phyloP scores from a whole-genome alignment of 2,113 vertebrate genomes.

The Heterotis niloticus region DNA sequence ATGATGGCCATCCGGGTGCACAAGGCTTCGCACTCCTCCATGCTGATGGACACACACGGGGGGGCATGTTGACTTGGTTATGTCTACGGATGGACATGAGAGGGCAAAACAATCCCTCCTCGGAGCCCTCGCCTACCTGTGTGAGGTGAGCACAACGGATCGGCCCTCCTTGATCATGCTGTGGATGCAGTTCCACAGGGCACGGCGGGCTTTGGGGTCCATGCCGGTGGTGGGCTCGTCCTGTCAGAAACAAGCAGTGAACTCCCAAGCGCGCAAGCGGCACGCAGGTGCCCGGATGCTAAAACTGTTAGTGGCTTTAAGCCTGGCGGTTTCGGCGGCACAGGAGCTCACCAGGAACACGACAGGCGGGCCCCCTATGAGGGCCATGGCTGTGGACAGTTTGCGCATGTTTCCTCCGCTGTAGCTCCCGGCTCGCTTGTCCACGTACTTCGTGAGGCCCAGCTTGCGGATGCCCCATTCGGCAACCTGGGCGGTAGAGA shows the following conservation, averaged over 20 bases:
- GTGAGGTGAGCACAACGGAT: conserved; percentile 92
- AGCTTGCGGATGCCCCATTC: conserved; percentile 94
- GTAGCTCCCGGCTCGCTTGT: conserved; percentile 87
- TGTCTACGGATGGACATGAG: background rate
- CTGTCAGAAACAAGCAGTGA: conserved; percentile 56
- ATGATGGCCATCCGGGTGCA: conserved; percentile 98
- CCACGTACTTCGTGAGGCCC: conserved; percentile 85
- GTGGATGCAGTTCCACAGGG: conserved; percentile 91
- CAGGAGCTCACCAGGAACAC: conserved; percentile 88
- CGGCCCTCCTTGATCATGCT: conserved; percentile 89
- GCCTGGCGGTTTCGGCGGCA: no score
- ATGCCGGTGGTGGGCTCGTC: conserved; percentile 97
- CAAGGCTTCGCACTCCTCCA: conserved; percentile 97
- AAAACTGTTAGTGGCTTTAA: background rate
- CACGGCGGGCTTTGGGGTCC: conserved; percentile 93
- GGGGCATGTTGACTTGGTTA: background rate
- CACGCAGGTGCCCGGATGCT: no score
- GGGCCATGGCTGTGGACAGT: conserved; percentile 92
- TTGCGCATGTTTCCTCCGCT: conserved; percentile 95
- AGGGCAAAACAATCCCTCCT: background rate
- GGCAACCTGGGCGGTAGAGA: conserved; percentile 69
- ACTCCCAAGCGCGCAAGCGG: no score
- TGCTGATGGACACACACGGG: conserved; percentile 62
- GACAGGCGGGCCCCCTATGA: conserved; percentile 91
- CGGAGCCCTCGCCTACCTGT: conserved; percentile 67